Base-by-base conservation (phyloP, 2,113 vertebrate species). In the Labrus mixtus region DNA sequence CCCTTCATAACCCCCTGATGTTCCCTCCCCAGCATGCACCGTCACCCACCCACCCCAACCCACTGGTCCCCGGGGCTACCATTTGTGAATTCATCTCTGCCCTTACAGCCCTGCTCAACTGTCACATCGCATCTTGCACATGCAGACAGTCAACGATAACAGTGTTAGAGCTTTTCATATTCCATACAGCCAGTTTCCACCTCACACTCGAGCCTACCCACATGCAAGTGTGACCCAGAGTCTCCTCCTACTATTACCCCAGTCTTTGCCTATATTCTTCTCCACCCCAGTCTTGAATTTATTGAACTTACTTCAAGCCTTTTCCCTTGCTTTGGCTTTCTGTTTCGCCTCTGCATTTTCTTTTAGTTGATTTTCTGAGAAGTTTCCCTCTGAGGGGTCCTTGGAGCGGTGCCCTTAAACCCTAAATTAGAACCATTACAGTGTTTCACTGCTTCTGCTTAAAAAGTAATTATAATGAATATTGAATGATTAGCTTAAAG, bases 71-170 rank as follows among this genome's bases (percentile, higher is more conserved):
- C 64, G 68, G 83, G 91, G 93, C 91, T 84, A 90, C 74, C 90
- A 91, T 93, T 94, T 93, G 92, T 92, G 90, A 94, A 93, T 93
- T 92, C 90, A 93, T 91, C 88, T 92, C 84, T 91, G 87, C 85
- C 90, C 92, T 93, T 87, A 79, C 86, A 88, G 91, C 88, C 58
- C 81, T 61, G 84, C 85, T 94, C 93, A 87, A 85, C 92, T 95
- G 95, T 95, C 94, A 95, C 91, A 93, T 94, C 78, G 82, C 88
- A 95, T 95, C 88, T 92, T 77, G 55, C 84, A 85, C 80, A 69
- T 68, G 43, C 85, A 93, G 90, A 90, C 86, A 92, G 91, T 89
- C 89, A 89, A 84, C 76, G 71, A 87, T 84, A 93, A 91, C 89
- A 86, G 89, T 71, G 87, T 75, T 80, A 85, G 74, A 80, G 90